Evolutionary conservation across 2,113 vertebrate species (phyloP), one percentile per base, ranked within the genome.

Genomic region (Recurvirostra avosetta): DNA sequence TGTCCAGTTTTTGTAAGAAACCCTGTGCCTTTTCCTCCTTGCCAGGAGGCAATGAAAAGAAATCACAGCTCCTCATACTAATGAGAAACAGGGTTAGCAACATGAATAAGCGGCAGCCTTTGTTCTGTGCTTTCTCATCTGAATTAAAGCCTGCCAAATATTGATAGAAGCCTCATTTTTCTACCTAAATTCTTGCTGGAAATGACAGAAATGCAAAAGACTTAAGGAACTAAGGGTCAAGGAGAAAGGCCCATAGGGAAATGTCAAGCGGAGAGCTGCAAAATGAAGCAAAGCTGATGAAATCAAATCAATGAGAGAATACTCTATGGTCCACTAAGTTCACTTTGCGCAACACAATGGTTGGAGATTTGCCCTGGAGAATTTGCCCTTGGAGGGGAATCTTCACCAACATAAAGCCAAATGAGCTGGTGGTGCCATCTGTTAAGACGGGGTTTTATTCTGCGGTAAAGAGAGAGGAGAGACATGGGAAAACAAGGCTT

Each of bases 1-100:
- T 66, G 59, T 83, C 84, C 90, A 86, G 71, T 77, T 94, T 96
- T 90, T 85, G 67, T 63, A 92, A 0, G 0, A 87, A 95, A 74
- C n/a, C 41, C 59, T 62, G 32, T 53, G 81, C 45, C 41, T 85
- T 72, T 53, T 90, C 66, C 92, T 92, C 77, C 81, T 96, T 97
- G 89, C 95, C 94, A 97, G 95, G n/a, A 96, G 95, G 92, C 81
- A 95, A 82, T 74, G 67, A 96, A 93, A 92, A 91, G 91, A 94
- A 89, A 95, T 91, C 74, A 72, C 89, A 87, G 79, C 47, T 85
- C 88, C 66, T 92, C 86, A 85, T 85, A 96, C 80, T 96, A 96
- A 97, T 91, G 94, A 97, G 96, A 82, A 97, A 86, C 86, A 88
- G 62, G 74, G 89, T 79, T 76, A 88, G 91, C 71, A 88, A 97